phyloP scores from a whole-genome alignment of 2,888 invertebrate species.

The Clostera curtula region DNA sequence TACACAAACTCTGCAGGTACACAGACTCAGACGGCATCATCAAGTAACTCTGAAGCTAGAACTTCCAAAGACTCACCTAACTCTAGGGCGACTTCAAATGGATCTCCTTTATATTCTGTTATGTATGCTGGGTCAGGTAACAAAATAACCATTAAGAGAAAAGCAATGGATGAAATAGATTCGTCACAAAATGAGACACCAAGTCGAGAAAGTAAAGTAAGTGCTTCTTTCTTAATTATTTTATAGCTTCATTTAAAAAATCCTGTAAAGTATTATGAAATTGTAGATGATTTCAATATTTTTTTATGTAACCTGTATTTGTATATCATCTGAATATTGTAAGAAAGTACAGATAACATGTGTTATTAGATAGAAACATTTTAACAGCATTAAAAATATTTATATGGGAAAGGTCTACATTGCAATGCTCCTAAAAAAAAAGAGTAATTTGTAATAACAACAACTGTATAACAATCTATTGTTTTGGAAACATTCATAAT shows the following conservation, averaged over 20 bases:
- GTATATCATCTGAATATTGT: too few species aligned
- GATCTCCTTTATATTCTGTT: conserved; percentile 79
- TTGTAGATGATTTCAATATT: conserved; percentile 15
- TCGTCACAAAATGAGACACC: conserved; percentile 48
- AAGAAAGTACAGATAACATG: too few species aligned
- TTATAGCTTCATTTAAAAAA: too few species aligned
- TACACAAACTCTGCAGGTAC: conserved; percentile 78
- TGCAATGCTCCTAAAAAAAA: too few species aligned
- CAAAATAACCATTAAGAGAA: conserved; percentile 88
- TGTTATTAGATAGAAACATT: too few species aligned
- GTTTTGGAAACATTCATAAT: too few species aligned
- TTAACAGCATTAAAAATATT: too few species aligned
- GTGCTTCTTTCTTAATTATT: too few species aligned
- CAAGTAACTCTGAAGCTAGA: conserved; percentile 43
- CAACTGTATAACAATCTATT: too few species aligned
- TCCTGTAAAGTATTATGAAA: too few species aligned
- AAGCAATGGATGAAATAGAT: conserved; percentile 77
- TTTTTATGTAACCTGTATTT: conserved; percentile 29
- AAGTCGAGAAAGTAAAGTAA: conserved; percentile 59
- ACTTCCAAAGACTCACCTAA: conserved; percentile 54
- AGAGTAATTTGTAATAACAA: too few species aligned
- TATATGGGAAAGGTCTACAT: too few species aligned
- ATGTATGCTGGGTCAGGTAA: conserved; percentile 87
- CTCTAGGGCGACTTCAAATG: conserved; percentile 55
- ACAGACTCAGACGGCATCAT: conserved; percentile 55